These are phyloP conservation scores for Drosophila grimshawi DNA, from an alignment of 1,140 invertebrate genomes.

Conservation along the genomic window DNA sequence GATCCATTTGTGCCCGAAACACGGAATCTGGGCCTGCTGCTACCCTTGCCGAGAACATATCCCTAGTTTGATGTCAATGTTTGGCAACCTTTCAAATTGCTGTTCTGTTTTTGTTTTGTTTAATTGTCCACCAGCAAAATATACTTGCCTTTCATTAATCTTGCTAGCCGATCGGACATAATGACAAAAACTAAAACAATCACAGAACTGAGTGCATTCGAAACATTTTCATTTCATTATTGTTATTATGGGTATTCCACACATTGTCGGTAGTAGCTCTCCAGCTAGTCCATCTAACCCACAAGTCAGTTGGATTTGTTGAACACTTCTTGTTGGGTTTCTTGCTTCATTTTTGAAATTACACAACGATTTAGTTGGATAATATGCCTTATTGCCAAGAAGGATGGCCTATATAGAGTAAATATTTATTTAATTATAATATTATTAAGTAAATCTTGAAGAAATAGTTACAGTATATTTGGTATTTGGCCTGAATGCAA, in stretches of 20 bases:
- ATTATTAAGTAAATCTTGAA: background rate
- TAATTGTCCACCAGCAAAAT: constrained; percentile 17
- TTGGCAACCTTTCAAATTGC: constrained; percentile 39
- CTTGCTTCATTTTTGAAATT: too few species aligned
- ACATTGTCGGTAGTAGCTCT: background rate
- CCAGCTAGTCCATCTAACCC: too few species aligned
- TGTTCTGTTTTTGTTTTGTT: constrained; percentile 27
- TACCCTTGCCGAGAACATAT: constrained; percentile 12
- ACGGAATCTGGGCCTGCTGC: constrained; percentile 48
- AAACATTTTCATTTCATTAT: constrained; percentile 1
- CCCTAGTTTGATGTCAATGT: constrained; percentile 31
- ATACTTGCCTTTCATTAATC: constrained; percentile 3
- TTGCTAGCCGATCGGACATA: background rate
- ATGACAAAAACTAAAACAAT: constrained; percentile 18
- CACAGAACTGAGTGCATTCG: constrained; percentile 21
- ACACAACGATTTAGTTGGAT: too few species aligned
- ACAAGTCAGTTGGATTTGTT: too few species aligned
- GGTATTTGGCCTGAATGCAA: background rate
- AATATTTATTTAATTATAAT: background rate
- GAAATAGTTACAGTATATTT: background rate
- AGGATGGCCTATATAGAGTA: background rate
- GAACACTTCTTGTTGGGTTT: too few species aligned
- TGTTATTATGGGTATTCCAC: background rate
- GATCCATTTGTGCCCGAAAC: constrained; percentile 62
- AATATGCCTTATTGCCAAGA: too few species aligned